Evolutionary conservation across 2,797 vertebrate genomes (phyloP), one percentile per base, ranked within the genome.

Genomic region (Petrocephalus schoutedeni): DNA sequence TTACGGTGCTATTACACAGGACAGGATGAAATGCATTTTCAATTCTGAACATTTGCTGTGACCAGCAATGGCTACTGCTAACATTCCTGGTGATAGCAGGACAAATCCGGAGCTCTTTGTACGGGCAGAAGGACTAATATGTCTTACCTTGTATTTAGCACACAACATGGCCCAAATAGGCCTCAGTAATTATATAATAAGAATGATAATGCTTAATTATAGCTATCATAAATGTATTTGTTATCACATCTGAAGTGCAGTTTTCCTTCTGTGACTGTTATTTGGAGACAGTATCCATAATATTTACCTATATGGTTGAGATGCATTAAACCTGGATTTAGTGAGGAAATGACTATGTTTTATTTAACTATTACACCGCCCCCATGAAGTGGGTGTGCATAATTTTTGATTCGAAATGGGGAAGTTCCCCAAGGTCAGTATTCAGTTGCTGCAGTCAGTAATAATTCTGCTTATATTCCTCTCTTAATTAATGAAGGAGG

Each of bases 401-500:
- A 54, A 14, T 54, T 83, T 77, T 77, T 36, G 2, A 41, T 49
- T 16, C 9, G 14, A 4, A 84, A 56, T 53, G 80, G 23, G 80
- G 4, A 54, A 23, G 51, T n/a, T 84, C n/a, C 51, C 82, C 21
- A 84, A 28, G 82, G 82, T 14, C 82, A 84, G 45, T 54, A 51
- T 56, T 54, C 21, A 80, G 74, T 80, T 84, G 10, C 5, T 84
- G 82, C 45, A 84, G 51, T 54, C 51, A 49, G 82, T 84, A 54
- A 49, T 82, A 51, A 84, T 84, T 23, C 45, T 23, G n/a, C 9
- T 84, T 53, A 56, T 84, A 56, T 14, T 82, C 82, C 51, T 5
- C 51, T 14, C 12, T 84, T 56, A 83, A 83, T 83, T 83, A 84
- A 84, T 32, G 82, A 54, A 84, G 21, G 82, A 84, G 45, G 23